phyloP scores from a whole-genome alignment of 92 coral and sea anemone genomes.

The Phenganax subtilis region DNA sequence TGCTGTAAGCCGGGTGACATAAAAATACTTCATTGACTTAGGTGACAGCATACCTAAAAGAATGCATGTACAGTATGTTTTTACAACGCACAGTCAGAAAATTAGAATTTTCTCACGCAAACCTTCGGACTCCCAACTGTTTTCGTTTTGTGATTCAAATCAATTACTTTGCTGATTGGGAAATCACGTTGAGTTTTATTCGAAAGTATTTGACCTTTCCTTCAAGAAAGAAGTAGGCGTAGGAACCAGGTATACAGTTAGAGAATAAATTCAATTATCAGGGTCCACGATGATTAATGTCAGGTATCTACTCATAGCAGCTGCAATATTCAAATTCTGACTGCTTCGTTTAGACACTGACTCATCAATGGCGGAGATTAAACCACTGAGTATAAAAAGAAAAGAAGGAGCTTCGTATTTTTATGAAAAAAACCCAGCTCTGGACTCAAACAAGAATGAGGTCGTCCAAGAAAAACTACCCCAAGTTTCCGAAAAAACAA shows the following conservation, averaged over 20 bases:
- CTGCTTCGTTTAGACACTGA: neutral
- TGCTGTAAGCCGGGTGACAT: no score
- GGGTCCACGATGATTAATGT: neutral
- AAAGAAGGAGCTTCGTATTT: slow-evolving; percentile 21
- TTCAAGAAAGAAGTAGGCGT: neutral
- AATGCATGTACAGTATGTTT: neutral
- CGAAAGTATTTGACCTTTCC: neutral
- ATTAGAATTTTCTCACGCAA: slow-evolving; percentile 3
- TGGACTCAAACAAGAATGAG: slow-evolving; percentile 27
- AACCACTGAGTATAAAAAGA: slow-evolving; percentile 20
- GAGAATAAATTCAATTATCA: neutral
- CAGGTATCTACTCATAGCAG: no score
- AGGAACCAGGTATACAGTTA: no score
- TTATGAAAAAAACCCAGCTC: slow-evolving; percentile 5
- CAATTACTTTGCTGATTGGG: neutral
- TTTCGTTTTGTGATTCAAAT: slow-evolving; percentile 5
- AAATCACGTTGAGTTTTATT: neutral
- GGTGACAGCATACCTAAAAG: no score
- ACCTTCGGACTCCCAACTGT: neutral
- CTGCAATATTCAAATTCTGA: neutral
- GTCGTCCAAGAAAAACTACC: neutral
- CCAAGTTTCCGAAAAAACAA: slow-evolving; percentile 3
- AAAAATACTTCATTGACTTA: no score
- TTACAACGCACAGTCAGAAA: neutral
- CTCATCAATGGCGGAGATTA: slow-evolving; percentile 17